Base-by-base conservation (phyloP, 2,113 vertebrate species). In the Scomber colias region DNA sequence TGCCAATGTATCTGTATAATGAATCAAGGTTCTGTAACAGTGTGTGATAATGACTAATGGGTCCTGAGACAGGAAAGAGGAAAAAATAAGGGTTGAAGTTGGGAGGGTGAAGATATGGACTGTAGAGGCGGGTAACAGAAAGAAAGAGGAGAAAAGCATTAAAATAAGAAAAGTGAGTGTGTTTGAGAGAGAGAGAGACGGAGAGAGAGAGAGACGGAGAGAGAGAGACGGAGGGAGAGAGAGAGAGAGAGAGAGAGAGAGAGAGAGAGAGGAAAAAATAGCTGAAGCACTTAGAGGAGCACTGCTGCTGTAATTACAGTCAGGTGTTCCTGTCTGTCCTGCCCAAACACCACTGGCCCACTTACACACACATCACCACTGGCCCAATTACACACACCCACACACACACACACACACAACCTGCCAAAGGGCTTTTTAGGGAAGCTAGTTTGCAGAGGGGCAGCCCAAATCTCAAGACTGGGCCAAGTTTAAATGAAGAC, bases 281-380 rank as follows among this genome's bases (percentile, higher is more conserved):
- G 72, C 61, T 0, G 4, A 35, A 51, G 21, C 13, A 75, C 76
- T 84, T 75, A 75, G 71, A 84, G 55, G 59, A 72, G 27, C 77
- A 73, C 50, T 77, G 78, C 73, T 84, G 77, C 78, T 85, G 83
- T 89, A 89, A 92, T 92, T 90, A 89, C 75, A 70, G 78, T 85
- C 80, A 83, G 90, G 81, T 87, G 79, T 89, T 81, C 86, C 82
- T 76, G 66, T 79, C 69, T 70, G 62, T 63, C 57, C 66, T 77
- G 55, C 75, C 79, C 81, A 75, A 77, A 81, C 69, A 88, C 72
- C 65, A 66, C 67, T 83, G 70, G 46, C 81, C 68, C 69, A 87
- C 35, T 68, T 54, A 35, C 75, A 48, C 65, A 62, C 67, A 75
- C 66, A 71, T 7, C 55, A 55, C 16, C 50, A 54, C 4, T 40